A percentile compares a stretch with the other conserved stretches of the same genome.
Conservation (phyloP, 1,140 invertebrate genomes). For the Philopotamus ludificatus region DNA sequence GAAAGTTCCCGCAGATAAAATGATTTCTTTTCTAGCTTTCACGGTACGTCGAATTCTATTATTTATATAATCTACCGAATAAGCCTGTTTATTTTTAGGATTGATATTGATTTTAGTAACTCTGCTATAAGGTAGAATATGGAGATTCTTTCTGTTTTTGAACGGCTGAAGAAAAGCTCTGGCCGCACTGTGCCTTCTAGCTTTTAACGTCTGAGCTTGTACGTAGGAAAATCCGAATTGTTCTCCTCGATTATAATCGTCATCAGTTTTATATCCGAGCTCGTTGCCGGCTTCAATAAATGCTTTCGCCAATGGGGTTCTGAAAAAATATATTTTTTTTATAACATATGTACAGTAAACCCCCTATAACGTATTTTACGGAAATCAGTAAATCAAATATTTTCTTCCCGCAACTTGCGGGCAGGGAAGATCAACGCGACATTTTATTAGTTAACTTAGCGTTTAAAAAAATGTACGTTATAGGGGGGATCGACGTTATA, state of each 20-base stretch:
- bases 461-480: too few relatives aligned
- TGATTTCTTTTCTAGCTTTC: constrained; percentile 61
- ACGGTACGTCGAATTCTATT: constrained; percentile 48
- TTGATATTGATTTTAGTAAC: constrained; percentile 67
- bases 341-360: too few relatives aligned
- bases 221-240: constrained; percentile 55
- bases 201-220: constrained; percentile 63
- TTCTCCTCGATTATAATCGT: constrained; percentile 55
- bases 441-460: too few relatives aligned
- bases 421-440: too few relatives aligned
- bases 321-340: constrained; percentile 39
- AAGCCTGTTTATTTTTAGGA: constrained; percentile 60
- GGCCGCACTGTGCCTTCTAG: constrained; percentile 57
- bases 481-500: too few relatives aligned
- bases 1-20: constrained; percentile 66
- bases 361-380: too few relatives aligned
- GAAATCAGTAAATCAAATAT: neutral
- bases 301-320: constrained; percentile 52
- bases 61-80: constrained; percentile 63
- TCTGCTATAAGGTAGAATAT: constrained; percentile 58
- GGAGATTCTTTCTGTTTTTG: constrained; percentile 65
- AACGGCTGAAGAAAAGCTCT: constrained; percentile 60
- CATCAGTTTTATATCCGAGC: constrained; percentile 57
- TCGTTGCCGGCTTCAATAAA: constrained; percentile 59
- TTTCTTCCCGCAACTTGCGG: too few relatives aligned